Evolutionary conservation across 2,797 vertebrate species (phyloP), one percentile per base, ranked within the genome.

Genomic region (Alauda arvensis): DNA sequence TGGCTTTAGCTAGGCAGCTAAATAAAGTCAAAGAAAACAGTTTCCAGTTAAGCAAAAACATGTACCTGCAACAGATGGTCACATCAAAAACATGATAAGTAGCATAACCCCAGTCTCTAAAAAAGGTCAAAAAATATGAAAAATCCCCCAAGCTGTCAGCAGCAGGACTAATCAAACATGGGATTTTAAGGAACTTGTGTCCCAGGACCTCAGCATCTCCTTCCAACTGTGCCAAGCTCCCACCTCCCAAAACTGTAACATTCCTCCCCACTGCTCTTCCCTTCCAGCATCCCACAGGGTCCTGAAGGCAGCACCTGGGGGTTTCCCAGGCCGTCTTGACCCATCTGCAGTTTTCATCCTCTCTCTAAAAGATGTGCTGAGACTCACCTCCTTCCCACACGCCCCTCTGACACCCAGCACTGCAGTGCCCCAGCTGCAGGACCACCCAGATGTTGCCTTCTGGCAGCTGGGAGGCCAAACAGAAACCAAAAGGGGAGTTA

Each of bases 361-460:
- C 26, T 70, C 1, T 0, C 56, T 18, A 13, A 15, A 63, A 18
- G 31, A 29, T 0, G 10, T 8, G 17, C 59, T 46, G 37, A 77
- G 59, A 25, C 28, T 57, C 43, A 1, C 26, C 49, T 52, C 33
- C 34, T 74, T 57, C 76, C 56, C 71, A 20, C 12, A 3, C 1
- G 10, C 21, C n/a, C 45, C 37, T 3, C 45, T 20, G 31, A 51
- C 60, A 56, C 23, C 18, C 51, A 25, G 46, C 63, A 51, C 24
- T 1, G 0, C 9, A 15, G 3, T n/a, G 14, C 14, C n/a, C 18
- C 0, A 55, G 61, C 42, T 8, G 4, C 0, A 2, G 10, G 16
- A 52, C 18, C 31, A 18, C 11, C 4, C 1, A 0, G 43, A 34
- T 77, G 62, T 21, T 63, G 66, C 18, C 24, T 39, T 63, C 46